Conservation (phyloP, 2,888 invertebrate species). For the Lamellibrachia columna region DNA sequence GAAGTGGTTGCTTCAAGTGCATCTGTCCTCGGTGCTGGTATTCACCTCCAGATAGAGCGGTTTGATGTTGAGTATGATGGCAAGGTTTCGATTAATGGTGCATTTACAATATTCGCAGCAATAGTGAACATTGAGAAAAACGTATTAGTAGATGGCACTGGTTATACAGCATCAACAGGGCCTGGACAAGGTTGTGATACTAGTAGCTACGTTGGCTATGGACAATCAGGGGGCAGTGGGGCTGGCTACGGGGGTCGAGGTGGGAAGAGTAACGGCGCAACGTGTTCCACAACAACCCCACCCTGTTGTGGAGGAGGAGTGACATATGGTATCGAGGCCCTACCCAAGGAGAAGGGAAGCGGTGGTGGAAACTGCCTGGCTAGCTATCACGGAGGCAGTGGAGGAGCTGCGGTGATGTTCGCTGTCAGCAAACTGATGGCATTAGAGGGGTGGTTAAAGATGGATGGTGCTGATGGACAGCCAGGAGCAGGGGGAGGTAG, state of each 20-base stretch:
- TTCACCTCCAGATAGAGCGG: neutral
- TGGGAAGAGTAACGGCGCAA: neutral
- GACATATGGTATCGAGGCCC: constrained; percentile 29
- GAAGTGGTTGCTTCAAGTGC: neutral
- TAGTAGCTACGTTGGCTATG: neutral
- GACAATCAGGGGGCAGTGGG: neutral
- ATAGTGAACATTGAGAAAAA: neutral
- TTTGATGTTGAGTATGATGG: neutral
- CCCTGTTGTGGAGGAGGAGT: neutral
- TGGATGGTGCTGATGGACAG: constrained; percentile 38
- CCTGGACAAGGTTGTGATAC: neutral
- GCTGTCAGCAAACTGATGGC: constrained; percentile 34
- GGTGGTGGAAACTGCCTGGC: constrained; percentile 47
- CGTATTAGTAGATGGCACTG: neutral
- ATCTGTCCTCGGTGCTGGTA: neutral
- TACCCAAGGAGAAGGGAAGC: constrained; percentile 47
- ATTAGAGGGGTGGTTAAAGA: constrained; percentile 31
- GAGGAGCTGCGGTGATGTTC: constrained; percentile 44
- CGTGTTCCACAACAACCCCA: no score
- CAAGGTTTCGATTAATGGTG: neutral
- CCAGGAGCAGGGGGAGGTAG: constrained; percentile 49
- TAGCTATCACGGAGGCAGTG: constrained; percentile 32
- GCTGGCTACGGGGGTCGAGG: neutral
- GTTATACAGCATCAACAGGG: neutral
- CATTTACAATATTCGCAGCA: neutral